phyloP scores from a whole-genome alignment of 2,888 invertebrate species.

The Portevinia maculata region DNA sequence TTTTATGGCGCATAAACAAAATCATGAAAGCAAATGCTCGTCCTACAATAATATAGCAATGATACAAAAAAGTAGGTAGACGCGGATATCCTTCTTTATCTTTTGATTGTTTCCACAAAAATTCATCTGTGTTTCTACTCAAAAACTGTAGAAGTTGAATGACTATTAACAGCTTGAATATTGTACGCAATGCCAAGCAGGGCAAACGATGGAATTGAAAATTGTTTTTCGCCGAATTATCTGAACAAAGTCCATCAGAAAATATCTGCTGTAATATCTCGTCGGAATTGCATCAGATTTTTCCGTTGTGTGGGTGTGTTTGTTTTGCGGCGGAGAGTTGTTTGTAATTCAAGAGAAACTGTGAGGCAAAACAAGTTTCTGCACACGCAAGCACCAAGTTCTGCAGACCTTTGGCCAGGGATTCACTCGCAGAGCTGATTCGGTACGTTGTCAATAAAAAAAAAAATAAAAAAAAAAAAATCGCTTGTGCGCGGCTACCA shows the following conservation, averaged over 20 bases:
- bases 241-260: constrained; percentile 3
- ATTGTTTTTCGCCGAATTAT: constrained; percentile 3
- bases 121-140: constrained; percentile 15
- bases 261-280: constrained; percentile 18
- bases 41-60: too few relatives aligned
- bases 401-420: constrained; percentile 41
- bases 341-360: constrained; percentile 12
- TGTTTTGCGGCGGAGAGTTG: constrained; percentile 9
- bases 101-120: background rate
- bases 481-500: background rate
- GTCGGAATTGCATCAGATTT: constrained; percentile 38
- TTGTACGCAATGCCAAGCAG: background rate
- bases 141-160: background rate
- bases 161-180: background rate
- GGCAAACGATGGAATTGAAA: background rate
- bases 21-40: background rate
- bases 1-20: constrained; percentile 4
- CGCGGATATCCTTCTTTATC: too few relatives aligned
- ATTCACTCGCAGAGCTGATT: constrained; percentile 51
- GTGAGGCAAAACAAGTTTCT: constrained; percentile 78
- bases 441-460: constrained; percentile 6
- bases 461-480: too few relatives aligned
- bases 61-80: too few relatives aligned
- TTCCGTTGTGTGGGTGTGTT: background rate
- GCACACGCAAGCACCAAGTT: constrained; percentile 42